Evolutionary conservation across 2,888 invertebrate species (phyloP), one percentile per base, ranked within the genome.

Genomic region (Hemistola chrysoprasaria): DNA sequence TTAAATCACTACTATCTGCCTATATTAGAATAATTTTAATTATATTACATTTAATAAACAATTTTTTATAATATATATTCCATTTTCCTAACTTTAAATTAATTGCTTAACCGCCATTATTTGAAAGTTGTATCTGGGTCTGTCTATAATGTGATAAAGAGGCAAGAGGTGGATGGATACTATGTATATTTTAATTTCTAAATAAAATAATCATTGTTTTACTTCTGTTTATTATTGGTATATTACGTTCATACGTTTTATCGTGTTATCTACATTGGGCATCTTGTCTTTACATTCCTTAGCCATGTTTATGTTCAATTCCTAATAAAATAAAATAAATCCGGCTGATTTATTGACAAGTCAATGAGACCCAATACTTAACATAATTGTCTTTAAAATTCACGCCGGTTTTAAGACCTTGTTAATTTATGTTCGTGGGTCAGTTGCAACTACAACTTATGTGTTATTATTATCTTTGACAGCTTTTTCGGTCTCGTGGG

Each of bases 241-340:
- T 16, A 3, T 16, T 16, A 16, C 16, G 16, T 2, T 16, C 16
- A 4, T 16, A 16, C n/a, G n/a, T 9, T 28, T 8, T 28, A 20
- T 25, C 28, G 4, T 3, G 16, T 16, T 16, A 16, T 16, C 16
- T 16, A 16, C 16, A 16, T 16, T 16, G 2, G 4, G 16, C 16
- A 32, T 29, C 33, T 29, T 38, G 22, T 43, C 20, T 25, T 29
- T 20, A 9, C 33, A 34, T 34, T 22, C 26, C 30, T 21, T 27
- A 34, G 20, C 34, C 11, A 11, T 44, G 38, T 44, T 44, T 34
- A 24, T 28, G 33, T 43, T 24, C 16, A 23, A 27, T 36, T 29
- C 9, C 30, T 22, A 35, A 25, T 37, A 26, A 33, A 38, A 44
- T 23, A 35, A 39, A 37, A 43, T 22, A 38, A 43, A 34, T 28